Evolutionary conservation across 2,888 invertebrate species (phyloP), one percentile per base, ranked within the genome.

Genomic region (Azorinus chamasolen): DNA sequence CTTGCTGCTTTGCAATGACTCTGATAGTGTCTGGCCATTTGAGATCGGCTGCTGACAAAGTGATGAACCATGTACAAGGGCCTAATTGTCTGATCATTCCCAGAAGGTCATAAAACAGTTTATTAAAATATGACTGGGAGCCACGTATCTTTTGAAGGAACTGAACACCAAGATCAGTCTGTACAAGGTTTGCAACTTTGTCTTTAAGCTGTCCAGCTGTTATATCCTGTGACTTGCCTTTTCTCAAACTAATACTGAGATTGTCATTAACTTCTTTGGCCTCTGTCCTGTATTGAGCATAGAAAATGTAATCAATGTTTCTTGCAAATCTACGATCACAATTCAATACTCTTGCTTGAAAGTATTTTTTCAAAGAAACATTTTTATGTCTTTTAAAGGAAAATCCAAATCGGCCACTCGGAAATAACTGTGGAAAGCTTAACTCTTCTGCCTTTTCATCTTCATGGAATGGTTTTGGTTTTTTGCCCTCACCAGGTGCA

Each of bases 21-120:
- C 62, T 54, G 5, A 88, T 59, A 16, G 85, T 72, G 48, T 88
- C 87, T 20, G 63, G 32, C 87, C 87, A 88, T 41, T 83, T 74
- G 5, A 76, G 72, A 50, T 87, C 88, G 45, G 85, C 81, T 8
- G 86, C 84, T 37, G 83, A 83, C 16, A 87, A 54, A 22, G 85
- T 86, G 16, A 86, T 53, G 45, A 87, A 87, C 66, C 80, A 84
- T 5, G 85, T 83, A 25, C 83, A 82, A 25, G 79, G 71, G 1
- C 85, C 86, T 24, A 87, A 66, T 55, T 88, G 87, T 14, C 86
- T 58, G 12, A 88, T 81, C 83, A 86, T 83, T 27, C 85, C 86
- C 24, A 85, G 74, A 5, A 87, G 43, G 24, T 84, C 82, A 37
- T 76, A 78, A 22, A 79, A 64, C 3, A 77, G 50, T 63, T 72